phyloP scores from a whole-genome alignment of 2,113 vertebrate genomes.

The Chroicocephalus ridibundus region DNA sequence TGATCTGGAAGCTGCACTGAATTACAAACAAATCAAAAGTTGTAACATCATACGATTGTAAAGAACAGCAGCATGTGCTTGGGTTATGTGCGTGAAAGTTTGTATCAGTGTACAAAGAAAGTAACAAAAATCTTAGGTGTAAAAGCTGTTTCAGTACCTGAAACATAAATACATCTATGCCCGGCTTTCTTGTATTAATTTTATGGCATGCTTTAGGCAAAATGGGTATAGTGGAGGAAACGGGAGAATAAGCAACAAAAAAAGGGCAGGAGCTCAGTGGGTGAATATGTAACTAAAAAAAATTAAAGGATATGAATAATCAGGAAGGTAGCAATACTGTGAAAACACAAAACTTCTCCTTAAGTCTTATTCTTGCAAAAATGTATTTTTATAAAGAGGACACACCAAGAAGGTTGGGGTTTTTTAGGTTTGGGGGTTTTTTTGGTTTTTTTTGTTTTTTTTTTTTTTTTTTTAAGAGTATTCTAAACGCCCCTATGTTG shows the following conservation, averaged over 20 bases:
- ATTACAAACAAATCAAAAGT: neutral
- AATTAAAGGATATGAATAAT: neutral
- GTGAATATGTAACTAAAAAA: neutral
- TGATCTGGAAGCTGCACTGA: neutral
- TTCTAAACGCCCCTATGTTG: neutral
- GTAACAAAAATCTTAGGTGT: neutral
- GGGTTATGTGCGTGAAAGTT: neutral
- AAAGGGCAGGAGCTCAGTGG: neutral
- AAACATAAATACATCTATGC: neutral
- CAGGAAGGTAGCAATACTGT: neutral
- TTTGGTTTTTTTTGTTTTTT: neutral
- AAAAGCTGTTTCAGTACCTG: neutral
- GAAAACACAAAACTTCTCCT: neutral
- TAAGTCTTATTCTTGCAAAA: neutral
- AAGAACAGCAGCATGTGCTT: neutral
- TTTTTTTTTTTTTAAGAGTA: too few relatives aligned
- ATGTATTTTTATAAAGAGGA: neutral
- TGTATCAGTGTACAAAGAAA: neutral
- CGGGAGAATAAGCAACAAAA: neutral
- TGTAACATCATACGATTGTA: neutral
- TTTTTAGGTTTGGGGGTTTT: too few relatives aligned
- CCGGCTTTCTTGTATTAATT: neutral
- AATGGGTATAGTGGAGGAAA: neutral
- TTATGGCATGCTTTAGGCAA: neutral
- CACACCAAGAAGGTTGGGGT: neutral